Evolutionary conservation across 2,797 vertebrate genomes (phyloP), one percentile per base, ranked within the genome.

Genomic region (Karalla daura): DNA sequence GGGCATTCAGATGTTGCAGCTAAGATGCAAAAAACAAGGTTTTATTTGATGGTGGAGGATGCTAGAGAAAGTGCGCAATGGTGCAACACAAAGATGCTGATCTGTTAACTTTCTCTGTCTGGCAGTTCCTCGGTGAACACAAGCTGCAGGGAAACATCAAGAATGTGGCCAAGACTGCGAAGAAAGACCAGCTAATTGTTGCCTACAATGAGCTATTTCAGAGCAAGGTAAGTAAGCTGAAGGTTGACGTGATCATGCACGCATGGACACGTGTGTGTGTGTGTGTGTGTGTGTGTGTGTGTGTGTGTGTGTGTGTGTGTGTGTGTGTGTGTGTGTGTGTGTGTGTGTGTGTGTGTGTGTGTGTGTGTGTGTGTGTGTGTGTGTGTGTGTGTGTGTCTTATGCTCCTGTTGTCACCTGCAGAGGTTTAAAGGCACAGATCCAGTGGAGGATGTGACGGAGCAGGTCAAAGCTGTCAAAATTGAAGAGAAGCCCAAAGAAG

Each of bases 91-190:
- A 40, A 54, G 7, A 2, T n/a, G 10, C 2, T 10, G 6, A 2
- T 18, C 7, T 46, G n/a, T 1, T 51, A 4, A 54, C 32, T 11
- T 14, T 41, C 11, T 15, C 13, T 3, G 7, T 11, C 7, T 27
- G 0, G 21, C 83, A 99, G 97, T 98, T 99, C 87, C 95, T 99
- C 70, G 93, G 93, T 51, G 96, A 99, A 69, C 94, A 98, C 86
- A 97, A 96, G 70, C 91, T 99, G 77, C 80, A 97, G 72, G 98
- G 97, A 86, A 98, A 98, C 81, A 93, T 98, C 18, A 99, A 99
- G 84, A 99, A 97, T 86, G 97, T 99, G 41, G 93, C 96, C 0
- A 98, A 99, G 91, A 98, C 96, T 0, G 96, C 96, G 30, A 99
- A 96, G 27, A 99, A 99, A 91, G 97, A 99, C 21, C 95, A 98